Evolutionary conservation across 2,888 invertebrate genomes (phyloP).

Genomic region (Augochlorella aurata): DNA sequence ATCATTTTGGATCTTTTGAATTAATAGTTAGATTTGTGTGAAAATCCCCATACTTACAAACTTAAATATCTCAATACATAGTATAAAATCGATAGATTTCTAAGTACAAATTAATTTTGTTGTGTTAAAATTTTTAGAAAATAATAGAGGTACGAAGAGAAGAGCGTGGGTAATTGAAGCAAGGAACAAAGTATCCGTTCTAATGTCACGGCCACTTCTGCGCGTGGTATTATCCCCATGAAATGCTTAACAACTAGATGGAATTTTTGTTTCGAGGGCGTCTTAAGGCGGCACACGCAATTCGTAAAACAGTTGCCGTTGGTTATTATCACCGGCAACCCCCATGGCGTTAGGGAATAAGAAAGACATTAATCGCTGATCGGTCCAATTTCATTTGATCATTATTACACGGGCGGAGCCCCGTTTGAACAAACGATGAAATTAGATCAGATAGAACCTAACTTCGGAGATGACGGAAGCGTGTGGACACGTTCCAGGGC

Average conservation of each 20-base stretch:
- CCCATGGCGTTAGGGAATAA: slow-evolving; percentile 30
- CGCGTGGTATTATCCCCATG: neutral
- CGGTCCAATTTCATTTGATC: slow-evolving; percentile 60
- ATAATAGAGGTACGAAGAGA: neutral
- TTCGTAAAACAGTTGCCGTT: slow-evolving; percentile 19
- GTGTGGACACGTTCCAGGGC: slow-evolving; percentile 39
- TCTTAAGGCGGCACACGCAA: neutral
- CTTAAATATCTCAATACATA: no score
- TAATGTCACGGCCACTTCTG: no score
- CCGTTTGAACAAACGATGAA: slow-evolving; percentile 61
- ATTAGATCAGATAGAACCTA: slow-evolving; percentile 61
- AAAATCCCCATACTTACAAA: no score
- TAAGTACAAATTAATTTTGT: neutral
- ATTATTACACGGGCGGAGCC: slow-evolving; percentile 66
- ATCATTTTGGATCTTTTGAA: no score
- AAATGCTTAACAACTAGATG: neutral
- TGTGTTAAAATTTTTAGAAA: neutral
- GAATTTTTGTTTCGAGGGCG: neutral
- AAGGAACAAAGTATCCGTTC: no score
- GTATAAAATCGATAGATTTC: neutral
- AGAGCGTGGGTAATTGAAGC: no score
- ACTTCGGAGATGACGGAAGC: slow-evolving; percentile 56
- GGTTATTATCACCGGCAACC: slow-evolving; percentile 27
- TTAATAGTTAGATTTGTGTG: no score
- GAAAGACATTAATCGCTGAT: slow-evolving; percentile 48